Conservation (phyloP, 2,797 vertebrate genomes). For the Melanotaenia boesemani region DNA sequence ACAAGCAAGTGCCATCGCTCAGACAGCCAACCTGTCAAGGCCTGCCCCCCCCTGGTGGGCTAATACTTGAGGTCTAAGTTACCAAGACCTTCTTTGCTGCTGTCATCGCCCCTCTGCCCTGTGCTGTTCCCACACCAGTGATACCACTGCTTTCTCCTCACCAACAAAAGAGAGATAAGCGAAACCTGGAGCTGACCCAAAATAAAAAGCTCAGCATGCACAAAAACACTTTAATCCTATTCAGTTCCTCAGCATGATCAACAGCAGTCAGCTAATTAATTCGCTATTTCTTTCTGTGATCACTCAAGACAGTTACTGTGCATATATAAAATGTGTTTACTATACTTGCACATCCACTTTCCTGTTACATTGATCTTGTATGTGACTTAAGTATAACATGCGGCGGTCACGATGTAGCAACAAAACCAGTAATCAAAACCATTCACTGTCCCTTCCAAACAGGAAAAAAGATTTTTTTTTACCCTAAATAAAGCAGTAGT, state of each 20-base stretch:
- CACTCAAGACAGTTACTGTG: slow-evolving; percentile 13
- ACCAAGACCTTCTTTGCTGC: slow-evolving; percentile 24
- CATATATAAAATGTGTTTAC: slow-evolving; percentile 39
- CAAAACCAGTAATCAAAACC: slow-evolving; percentile 6
- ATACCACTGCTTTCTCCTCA: slow-evolving; percentile 5
- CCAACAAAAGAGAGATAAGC: slow-evolving; percentile 45
- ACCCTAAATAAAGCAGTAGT: slow-evolving; percentile 1
- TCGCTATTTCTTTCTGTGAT: slow-evolving; percentile 43
- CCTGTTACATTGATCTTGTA: slow-evolving; percentile 36
- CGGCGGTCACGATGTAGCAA: slow-evolving; percentile 14
- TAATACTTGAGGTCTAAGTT: slow-evolving; percentile 37
- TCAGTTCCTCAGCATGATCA: slow-evolving; percentile 67
- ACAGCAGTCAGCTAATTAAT: slow-evolving; percentile 65
- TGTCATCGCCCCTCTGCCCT: background rate
- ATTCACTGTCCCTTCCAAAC: slow-evolving; percentile 5
- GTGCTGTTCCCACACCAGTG: slow-evolving; percentile 21
- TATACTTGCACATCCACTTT: slow-evolving; percentile 20
- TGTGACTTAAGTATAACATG: slow-evolving; percentile 16
- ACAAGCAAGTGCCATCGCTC: background rate
- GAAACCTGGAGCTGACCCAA: slow-evolving; percentile 65
- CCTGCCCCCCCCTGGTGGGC: slow-evolving; percentile 14
- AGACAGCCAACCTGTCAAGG: slow-evolving; percentile 26
- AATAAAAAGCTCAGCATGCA: slow-evolving; percentile 65
- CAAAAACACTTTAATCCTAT: slow-evolving; percentile 72
- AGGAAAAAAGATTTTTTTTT: background rate